Evolutionary conservation across 2,797 vertebrate genomes (phyloP), one percentile per base, ranked within the genome.

Genomic region (Yasuhikotakia modesta): DNA sequence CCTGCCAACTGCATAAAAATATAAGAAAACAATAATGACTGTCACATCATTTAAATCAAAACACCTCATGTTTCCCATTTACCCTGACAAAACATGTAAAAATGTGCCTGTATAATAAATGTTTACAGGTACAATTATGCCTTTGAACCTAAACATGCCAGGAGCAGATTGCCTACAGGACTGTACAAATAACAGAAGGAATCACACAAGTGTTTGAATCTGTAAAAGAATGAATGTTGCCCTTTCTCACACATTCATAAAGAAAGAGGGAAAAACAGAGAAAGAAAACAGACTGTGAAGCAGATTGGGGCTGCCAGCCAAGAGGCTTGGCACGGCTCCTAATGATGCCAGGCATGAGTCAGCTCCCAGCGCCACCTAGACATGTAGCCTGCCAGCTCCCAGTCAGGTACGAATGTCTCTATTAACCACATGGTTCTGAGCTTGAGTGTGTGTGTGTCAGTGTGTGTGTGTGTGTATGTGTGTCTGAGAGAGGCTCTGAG

Each of bases 381-480:
- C 93, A 94, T 95, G 94, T 95, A 96, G 95, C 80, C 94, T 97
- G 97, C 95, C 96, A 97, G 96, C 94, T 97, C 94, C 94, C 95
- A 95, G 94, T 94, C 96, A 96, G 93, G 93, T 97, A 96, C 95
- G 96, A 96, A 97, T 93, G 95, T 99, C 96, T 98, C 95, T 97
- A 97, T 98, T 98, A 99, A 95, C 93, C 92, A 85, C 91, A 90
- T 89, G 87, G 21, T 43, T 90, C 90, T 91, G 22, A 86, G 90
- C 91, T 92, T 91, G 90, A 92, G 91, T 91, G 48, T 24, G 72
- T 52, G 72, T 22, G 24, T 35, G 45, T 91, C n/a, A 92, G 91
- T 91, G 48, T 24, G 72, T 52, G 72, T 22, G 24, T 35, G 45
- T 91, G 92, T 91, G 91, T 92, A 91, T 91, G 70, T 27, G 70